These are phyloP conservation scores for Malurus splendens DNA, from an alignment of 2,797 vertebrate genomes.

Conservation along the genomic window DNA sequence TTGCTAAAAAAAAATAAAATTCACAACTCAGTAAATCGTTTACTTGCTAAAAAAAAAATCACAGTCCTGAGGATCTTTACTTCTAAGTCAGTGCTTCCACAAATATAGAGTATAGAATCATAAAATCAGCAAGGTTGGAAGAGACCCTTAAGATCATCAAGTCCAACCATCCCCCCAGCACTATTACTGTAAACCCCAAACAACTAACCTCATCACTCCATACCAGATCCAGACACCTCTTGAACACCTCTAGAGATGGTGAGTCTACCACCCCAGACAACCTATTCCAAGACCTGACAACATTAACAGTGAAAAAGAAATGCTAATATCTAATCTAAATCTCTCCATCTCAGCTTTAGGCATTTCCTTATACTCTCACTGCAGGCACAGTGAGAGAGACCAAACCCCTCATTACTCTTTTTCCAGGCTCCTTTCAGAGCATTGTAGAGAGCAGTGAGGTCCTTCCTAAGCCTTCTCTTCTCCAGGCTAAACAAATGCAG, in stretches of 20 bases:
- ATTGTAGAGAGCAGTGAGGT: no score
- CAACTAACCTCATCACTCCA: neutral
- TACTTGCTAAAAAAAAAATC: neutral
- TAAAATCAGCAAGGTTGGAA: neutral
- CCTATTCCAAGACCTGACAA: neutral
- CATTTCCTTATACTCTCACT: neutral
- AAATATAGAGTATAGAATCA: neutral
- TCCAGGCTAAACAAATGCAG: neutral
- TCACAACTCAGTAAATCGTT: neutral
- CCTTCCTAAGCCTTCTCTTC: no score
- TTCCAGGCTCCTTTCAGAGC: no score
- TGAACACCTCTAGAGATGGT: neutral
- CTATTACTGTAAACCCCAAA: neutral
- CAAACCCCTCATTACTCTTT: no score
- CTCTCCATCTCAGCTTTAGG: neutral
- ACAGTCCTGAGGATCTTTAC: neutral
- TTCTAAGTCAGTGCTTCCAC: neutral
- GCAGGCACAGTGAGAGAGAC: no score
- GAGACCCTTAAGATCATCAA: neutral
- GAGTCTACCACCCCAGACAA: neutral
- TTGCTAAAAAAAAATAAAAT: neutral
- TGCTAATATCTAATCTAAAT: accelerated
- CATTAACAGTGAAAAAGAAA: no score
- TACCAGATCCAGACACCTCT: neutral
- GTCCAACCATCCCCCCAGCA: neutral